These are phyloP conservation scores for Lepus timidus DNA, from an alignment of 2,113 vertebrate species.

Conservation along the genomic window DNA sequence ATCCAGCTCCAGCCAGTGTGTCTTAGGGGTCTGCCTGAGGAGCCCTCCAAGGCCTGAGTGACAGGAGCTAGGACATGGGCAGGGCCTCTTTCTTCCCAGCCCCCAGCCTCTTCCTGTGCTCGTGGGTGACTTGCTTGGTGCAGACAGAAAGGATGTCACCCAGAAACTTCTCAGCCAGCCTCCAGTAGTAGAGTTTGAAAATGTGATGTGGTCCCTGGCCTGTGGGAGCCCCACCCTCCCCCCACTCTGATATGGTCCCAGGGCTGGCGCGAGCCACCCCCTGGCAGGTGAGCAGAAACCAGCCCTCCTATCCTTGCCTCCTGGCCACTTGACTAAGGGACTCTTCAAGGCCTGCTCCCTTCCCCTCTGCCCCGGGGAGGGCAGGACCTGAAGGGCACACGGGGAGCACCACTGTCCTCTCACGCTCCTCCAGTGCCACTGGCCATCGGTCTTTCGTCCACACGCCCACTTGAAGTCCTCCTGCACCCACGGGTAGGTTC, in stretches of 20 bases:
- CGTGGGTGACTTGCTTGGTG: not conserved
- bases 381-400: not conserved
- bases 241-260: not conserved
- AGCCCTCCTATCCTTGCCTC: conserved; percentile 11
- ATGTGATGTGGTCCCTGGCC: not conserved
- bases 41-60: not conserved
- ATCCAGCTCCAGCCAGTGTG: not conserved
- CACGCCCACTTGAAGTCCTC: not conserved
- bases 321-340: not conserved
- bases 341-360: conserved; percentile 7
- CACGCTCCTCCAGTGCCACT: not conserved
- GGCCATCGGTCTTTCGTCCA: not conserved
- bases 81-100: not conserved
- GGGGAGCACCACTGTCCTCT: conserved; percentile 4
- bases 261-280: not conserved
- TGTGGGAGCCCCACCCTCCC: not conserved
- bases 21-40: not conserved
- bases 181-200: not conserved
- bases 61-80: not conserved
- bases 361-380: not conserved
- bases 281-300: not conserved
- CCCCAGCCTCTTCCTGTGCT: not conserved
- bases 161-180: not conserved
- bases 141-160: not conserved
- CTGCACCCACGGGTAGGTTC: not conserved